Conservation (phyloP, 1,140 invertebrate genomes). For the Brachionus rotundiformis region DNA sequence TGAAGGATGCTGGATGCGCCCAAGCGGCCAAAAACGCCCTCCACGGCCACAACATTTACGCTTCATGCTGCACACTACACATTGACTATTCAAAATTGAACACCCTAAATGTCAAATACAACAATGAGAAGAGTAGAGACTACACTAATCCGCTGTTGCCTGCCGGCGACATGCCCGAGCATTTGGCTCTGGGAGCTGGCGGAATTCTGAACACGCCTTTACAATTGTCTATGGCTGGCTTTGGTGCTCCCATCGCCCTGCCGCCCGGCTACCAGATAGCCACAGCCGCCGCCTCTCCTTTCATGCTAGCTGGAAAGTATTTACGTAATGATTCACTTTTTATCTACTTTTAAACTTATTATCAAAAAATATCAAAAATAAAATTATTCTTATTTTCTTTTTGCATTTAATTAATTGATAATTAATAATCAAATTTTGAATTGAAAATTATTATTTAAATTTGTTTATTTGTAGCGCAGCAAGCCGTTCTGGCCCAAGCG, state of each 20-base stretch:
- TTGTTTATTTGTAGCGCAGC: neutral
- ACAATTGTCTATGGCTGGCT: conserved; percentile 17
- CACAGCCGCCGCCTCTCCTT: neutral
- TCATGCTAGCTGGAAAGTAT: conserved; percentile 50
- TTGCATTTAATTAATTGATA: neutral
- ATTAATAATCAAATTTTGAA: neutral
- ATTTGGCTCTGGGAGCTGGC: conserved; percentile 29
- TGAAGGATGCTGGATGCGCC: conserved; percentile 38
- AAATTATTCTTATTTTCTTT: too few relatives aligned
- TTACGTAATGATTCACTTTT: conserved; percentile 8
- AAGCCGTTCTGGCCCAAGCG: neutral
- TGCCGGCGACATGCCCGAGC: conserved; percentile 73
- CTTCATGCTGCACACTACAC: conserved; percentile 89
- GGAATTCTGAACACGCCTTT: neutral
- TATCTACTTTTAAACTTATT: neutral
- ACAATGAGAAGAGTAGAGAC: conserved; percentile 98
- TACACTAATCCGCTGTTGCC: conserved; percentile 96
- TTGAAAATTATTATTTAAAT: neutral
- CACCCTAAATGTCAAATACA: conserved; percentile 96
- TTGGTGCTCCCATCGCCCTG: neutral
- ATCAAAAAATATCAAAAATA: neutral
- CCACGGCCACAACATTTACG: conserved; percentile 95
- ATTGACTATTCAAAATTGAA: conserved; percentile 96
- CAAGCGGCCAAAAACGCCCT: conserved; percentile 69
- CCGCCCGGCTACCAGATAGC: conserved; percentile 28